phyloP scores from a whole-genome alignment of 2,888 invertebrate species.

The Aspidiotus destructor region DNA sequence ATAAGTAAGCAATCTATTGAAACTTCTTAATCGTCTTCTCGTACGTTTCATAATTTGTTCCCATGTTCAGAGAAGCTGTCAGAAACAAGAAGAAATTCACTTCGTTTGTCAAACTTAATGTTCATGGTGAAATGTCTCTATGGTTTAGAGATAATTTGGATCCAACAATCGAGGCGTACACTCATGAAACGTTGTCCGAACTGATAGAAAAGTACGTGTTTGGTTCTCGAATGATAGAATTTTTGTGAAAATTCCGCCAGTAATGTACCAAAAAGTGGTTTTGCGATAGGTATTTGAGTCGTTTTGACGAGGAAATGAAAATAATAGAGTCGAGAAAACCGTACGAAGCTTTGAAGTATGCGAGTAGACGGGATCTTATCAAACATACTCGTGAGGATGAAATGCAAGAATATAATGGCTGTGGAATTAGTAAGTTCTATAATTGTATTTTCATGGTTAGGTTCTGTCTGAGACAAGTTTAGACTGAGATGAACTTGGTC shows the following conservation, averaged over 20 bases:
- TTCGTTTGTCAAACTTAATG: conserved; percentile 60
- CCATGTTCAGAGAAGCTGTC: conserved; percentile 45
- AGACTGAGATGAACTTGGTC: neutral
- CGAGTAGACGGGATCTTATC: conserved; percentile 67
- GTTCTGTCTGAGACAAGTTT: neutral
- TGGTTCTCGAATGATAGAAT: too few relatives aligned
- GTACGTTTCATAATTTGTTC: neutral
- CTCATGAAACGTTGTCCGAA: conserved; percentile 51
- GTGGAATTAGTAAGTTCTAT: conserved; percentile 52
- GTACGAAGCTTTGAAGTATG: conserved; percentile 46
- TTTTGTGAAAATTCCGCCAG: conserved; percentile 9
- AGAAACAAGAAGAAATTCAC: conserved; percentile 54
- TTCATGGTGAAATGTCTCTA: conserved; percentile 63
- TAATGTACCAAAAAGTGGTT: conserved; percentile 10
- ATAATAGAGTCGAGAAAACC: conserved; percentile 61
- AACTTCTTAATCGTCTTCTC: conserved; percentile 6
- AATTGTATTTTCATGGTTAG: conserved; percentile 2
- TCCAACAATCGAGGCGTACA: conserved; percentile 49
- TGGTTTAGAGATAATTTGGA: conserved; percentile 65
- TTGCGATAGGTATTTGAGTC: conserved; percentile 47
- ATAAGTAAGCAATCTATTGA: conserved; percentile 45
- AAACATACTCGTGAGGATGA: conserved; percentile 66
- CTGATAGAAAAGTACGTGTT: conserved; percentile 50
- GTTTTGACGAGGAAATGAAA: conserved; percentile 67
- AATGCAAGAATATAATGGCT: conserved; percentile 60